Evolutionary conservation across 2,888 invertebrate genomes (phyloP).

Genomic region (Scaptomyza caliginosa): DNA sequence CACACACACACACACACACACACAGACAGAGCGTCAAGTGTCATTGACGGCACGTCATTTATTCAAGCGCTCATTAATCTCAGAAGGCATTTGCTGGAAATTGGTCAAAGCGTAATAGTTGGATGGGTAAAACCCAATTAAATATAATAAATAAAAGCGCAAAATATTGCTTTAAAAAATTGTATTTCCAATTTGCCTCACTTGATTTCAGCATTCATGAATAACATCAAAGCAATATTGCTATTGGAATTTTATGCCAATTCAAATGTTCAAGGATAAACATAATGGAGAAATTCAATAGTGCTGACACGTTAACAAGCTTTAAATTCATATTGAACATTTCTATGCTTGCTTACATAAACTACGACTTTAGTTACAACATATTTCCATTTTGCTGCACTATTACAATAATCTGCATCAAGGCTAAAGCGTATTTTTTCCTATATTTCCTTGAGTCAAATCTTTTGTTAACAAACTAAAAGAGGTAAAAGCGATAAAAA

Average conservation of each 20-base stretch:
- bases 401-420: conserved; percentile 20
- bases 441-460: conserved; percentile 13
- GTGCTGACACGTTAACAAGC: background rate
- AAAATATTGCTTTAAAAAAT: background rate
- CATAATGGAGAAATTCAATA: background rate
- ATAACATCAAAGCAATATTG: background rate
- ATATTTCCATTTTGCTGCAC: conserved; percentile 12
- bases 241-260: background rate
- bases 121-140: background rate
- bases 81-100: conserved; percentile 34
- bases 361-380: background rate
- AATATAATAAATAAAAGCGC: background rate
- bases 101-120: conserved; percentile 36
- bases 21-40: conserved; percentile 54
- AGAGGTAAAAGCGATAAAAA: background rate
- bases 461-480: conserved; percentile 16
- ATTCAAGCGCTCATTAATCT: conserved; percentile 75
- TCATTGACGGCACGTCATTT: conserved; percentile 73
- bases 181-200: no score
- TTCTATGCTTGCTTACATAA: background rate
- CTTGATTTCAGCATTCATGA: no score
- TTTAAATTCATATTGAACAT: background rate
- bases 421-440: conserved; percentile 13
- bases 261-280: background rate
- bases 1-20: background rate